Base-by-base conservation (phyloP, 64 coral and sea anemone species). In the Montipora capricornis region DNA sequence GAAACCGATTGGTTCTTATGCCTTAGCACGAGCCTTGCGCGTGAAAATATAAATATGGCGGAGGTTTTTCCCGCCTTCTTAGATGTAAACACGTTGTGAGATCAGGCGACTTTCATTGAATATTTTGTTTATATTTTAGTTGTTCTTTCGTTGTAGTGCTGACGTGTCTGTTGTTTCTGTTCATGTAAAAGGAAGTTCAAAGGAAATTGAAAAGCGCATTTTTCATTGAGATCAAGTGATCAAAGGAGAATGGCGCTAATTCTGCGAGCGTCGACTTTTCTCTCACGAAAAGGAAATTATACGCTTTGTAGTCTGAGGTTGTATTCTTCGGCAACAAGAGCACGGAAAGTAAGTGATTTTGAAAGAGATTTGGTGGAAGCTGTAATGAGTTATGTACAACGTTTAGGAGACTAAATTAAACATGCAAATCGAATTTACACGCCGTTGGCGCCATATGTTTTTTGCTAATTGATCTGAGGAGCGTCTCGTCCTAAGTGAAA, bases 1-100 rank as follows among this genome's bases (percentile, higher is more conserved):
- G 81, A 83, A 17, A 20, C 82, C 71, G 64, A 86, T 86, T 86
- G 82, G 82, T 86, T 86, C 2, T 71, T 8, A 0, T 20, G 44
- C 17, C 8, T 0, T 5, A 4, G 4, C 76, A 48, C 16, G 44
- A 46, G 46, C 45, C 47, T 86, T 86, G 2, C 82, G 71, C 62
- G 82, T 86, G 82, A 64, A 14, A 9, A 67, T 7, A 16, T 83
- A 16, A 68, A 15, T 9, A 8, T 4, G 0, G 10, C 47, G 12
- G 48, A 8, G 5, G 15, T 49, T 84, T 86, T 86, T 86, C 82
- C 44, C 82, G 82, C 64, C 82, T 49, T 71, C 3, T 71, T 71
- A 8, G 19, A 37, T 64, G 15, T 50, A 17, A 17, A 15, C 16
- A 81, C 11, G 48, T 4, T 55, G 1, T 20, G 78, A 55, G 29